phyloP scores from a whole-genome alignment of 1,140 invertebrate genomes.

The Conus betulinus region DNA sequence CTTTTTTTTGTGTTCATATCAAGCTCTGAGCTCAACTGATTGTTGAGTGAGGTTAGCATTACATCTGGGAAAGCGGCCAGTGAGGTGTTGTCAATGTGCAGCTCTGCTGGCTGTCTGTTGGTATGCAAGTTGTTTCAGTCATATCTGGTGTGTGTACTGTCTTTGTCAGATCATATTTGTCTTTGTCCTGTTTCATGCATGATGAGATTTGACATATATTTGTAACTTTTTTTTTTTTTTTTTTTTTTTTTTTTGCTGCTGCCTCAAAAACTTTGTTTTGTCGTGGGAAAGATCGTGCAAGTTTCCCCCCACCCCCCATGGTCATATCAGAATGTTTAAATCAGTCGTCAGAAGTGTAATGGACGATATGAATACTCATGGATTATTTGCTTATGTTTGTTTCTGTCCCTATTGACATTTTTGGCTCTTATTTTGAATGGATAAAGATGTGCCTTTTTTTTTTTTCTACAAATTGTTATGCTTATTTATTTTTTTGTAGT shows the following conservation, averaged over 20 bases:
- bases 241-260: neutral
- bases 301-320: neutral
- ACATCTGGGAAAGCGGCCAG: too few relatives aligned
- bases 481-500: neutral
- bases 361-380: neutral
- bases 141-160: neutral
- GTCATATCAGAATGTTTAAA: neutral
- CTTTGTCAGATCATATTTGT: neutral
- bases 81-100: too few relatives aligned
- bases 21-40: too few relatives aligned
- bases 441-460: neutral
- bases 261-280: neutral
- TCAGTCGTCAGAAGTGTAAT: neutral
- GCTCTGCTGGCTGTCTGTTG: too few relatives aligned
- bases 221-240: neutral
- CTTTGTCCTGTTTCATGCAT: neutral
- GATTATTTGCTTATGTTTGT: neutral
- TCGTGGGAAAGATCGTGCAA: neutral
- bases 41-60: too few relatives aligned
- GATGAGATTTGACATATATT: neutral
- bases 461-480: neutral
- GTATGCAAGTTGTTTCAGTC: neutral
- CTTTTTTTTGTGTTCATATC: too few relatives aligned
- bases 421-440: neutral
- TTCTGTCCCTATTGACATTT: constrained; percentile 1